Percentiles rank a stretch among this genome's conserved stretches.
These are phyloP conservation scores for Ranitomeya variabilis DNA, from an alignment of 2,113 vertebrate genomes.

Conservation along the genomic window DNA sequence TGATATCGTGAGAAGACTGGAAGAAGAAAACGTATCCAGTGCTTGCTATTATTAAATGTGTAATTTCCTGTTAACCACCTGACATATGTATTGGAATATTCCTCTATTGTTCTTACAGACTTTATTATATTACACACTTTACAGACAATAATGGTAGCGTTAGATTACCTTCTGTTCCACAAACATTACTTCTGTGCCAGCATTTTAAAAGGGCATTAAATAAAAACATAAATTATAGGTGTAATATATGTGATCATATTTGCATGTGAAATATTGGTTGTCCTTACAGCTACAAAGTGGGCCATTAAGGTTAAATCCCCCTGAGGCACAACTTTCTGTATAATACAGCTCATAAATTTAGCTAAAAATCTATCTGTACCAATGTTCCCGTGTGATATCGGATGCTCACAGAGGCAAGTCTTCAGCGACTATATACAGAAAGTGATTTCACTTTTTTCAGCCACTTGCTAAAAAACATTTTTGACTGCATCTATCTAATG, in stretches of 20 bases:
- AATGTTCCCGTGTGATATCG: too few species aligned
- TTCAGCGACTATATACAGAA: too few species aligned
- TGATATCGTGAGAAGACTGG: constrained; percentile 13
- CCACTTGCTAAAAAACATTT: too few species aligned
- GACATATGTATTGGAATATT: background rate
- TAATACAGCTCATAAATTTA: too few species aligned
- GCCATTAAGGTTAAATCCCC: background rate
- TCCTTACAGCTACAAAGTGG: background rate
- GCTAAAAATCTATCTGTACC: too few species aligned
- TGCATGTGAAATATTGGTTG: background rate
- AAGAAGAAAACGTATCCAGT: background rate
- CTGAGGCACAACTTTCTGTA: too few species aligned
- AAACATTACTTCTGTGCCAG: background rate
- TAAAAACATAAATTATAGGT: background rate
- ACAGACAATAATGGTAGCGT: background rate
- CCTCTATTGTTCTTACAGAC: background rate
- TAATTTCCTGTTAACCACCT: constrained; percentile 2
- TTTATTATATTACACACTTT: background rate
- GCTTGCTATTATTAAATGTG: background rate
- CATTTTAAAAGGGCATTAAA: background rate
- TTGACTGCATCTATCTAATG: too few species aligned
- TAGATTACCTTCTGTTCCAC: background rate
- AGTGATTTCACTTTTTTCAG: too few species aligned
- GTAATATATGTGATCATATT: background rate
- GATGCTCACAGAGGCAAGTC: too few species aligned